Evolutionary conservation across 2,113 vertebrate genomes (phyloP), one percentile per base, ranked within the genome.

Genomic region (Chaenocephalus aceratus): DNA sequence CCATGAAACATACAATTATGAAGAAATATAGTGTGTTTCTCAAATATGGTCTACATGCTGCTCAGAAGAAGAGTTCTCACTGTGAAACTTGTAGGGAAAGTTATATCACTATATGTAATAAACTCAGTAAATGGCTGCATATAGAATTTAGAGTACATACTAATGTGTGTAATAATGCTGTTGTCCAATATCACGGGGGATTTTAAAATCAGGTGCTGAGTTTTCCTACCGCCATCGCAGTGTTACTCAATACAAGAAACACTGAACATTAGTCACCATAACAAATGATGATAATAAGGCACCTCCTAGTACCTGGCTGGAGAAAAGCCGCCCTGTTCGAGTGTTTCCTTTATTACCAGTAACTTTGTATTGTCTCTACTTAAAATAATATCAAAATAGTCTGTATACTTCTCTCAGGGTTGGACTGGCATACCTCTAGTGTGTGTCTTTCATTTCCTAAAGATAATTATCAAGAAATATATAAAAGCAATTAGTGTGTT

Each of bases 341-440:
- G 1, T 77, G 18, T 85, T 80, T 76, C 72, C 36, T 64, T 59
- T 48, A 5, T 51, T 26, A 68, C 14, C 11, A 69, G n/a, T 82
- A 30, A 65, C 13, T 67, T 58, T 3, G 30, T 41, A 45, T 6
- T 51, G 34, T 80, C 64, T 82, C 1, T 59, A 13, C 6, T 36
- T 60, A 45, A 16, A 59, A 65, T 51, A 44, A 41, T 0, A 8
- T 44, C 10, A 52, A 30, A 66, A 46, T 59, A 11, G 11, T 73
- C 62, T 60, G 10, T 72, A 23, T 45, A 64, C 48, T 64, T 46
- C 18, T 23, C 18, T 45, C 60, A 13, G 9, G n/a, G 10, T 72
- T 52, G 12, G 34, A 62, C 5, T 57, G 53, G 3, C 15, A 12
- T 61, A 23, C 6, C 0, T 48, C 3, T 21, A 1, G 12, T 57